Evolutionary conservation across 2,797 vertebrate genomes (phyloP).

Genomic region (Hippopotamyrus pictus): DNA sequence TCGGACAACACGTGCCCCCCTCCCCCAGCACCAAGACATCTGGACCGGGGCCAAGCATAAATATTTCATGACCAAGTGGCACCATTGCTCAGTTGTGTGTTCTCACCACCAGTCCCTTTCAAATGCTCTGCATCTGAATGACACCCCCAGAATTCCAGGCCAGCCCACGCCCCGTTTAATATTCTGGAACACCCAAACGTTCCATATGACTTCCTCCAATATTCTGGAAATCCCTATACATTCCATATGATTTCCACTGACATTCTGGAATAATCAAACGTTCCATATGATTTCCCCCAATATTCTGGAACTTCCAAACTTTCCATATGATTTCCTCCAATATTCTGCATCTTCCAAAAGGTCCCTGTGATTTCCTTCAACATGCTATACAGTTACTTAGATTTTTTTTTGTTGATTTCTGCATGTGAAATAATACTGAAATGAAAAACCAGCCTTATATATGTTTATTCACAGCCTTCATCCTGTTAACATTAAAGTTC

Average conservation of each 20-base stretch:
- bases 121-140: not conserved
- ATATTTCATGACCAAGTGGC: slow-evolving; percentile 46
- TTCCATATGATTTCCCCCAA: not conserved
- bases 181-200: not conserved
- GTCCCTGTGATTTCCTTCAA: not conserved
- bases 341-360: not conserved
- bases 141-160: not conserved
- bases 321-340: not conserved
- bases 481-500: not conserved
- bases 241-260: not conserved
- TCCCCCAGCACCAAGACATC: slow-evolving; percentile 24
- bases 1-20: not conserved
- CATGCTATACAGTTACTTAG: not conserved
- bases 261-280: not conserved
- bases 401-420: not conserved
- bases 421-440: not conserved
- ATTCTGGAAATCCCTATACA: not conserved
- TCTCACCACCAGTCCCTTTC: not conserved
- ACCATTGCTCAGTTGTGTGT: not conserved
- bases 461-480: not conserved
- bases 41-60: slow-evolving; percentile 38
- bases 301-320: not conserved
- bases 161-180: not conserved
- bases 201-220: not conserved
- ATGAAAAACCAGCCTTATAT: not conserved